phyloP scores from a whole-genome alignment of 1,140 invertebrate species.

The Archivesica marissinica region DNA sequence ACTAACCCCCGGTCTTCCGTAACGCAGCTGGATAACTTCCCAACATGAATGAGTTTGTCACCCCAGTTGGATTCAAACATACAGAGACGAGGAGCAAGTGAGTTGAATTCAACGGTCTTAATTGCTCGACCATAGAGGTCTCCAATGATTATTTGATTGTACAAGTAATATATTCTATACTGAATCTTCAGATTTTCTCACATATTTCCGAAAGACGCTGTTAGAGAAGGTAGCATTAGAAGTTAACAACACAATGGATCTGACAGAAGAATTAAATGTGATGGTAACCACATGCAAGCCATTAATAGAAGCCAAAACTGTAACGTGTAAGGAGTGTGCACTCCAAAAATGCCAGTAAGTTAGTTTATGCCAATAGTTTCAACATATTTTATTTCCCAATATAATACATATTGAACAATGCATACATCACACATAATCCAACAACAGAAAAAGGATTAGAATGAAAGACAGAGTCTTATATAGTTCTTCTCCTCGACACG shows the following conservation, averaged over 20 bases:
- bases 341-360: slow-evolving; percentile 38
- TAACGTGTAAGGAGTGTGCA: slow-evolving; percentile 24
- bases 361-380: not conserved
- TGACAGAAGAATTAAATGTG: slow-evolving; percentile 23
- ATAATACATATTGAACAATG: not conserved
- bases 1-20: too few relatives aligned
- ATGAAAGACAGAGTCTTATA: not conserved
- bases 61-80: too few relatives aligned
- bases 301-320: not conserved
- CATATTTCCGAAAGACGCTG: slow-evolving; percentile 43
- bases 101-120: too few relatives aligned
- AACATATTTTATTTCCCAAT: not conserved
- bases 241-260: slow-evolving; percentile 40
- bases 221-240: slow-evolving; percentile 44
- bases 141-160: too few relatives aligned
- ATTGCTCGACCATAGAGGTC: too few relatives aligned
- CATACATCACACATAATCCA: not conserved
- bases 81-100: too few relatives aligned
- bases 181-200: too few relatives aligned
- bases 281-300: slow-evolving; percentile 36
- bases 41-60: too few relatives aligned
- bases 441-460: not conserved
- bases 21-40: too few relatives aligned
- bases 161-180: too few relatives aligned
- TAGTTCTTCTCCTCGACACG: not conserved